These are phyloP conservation scores for Phasia obesa DNA, from an alignment of 2,888 invertebrate species.

Conservation along the genomic window DNA sequence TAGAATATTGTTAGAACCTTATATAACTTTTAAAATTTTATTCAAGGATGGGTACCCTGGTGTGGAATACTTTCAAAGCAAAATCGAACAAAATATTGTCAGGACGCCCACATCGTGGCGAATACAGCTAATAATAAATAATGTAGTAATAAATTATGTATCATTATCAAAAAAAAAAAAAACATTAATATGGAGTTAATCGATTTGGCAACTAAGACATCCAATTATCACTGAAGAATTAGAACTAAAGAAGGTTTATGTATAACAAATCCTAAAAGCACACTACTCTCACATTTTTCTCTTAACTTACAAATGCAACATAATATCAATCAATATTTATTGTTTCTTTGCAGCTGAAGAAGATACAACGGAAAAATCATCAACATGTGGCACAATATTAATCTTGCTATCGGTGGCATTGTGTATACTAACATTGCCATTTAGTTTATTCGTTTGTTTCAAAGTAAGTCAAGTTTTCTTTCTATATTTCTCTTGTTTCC, in stretches of 20 bases:
- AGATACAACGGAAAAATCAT: slow-evolving; percentile 85
- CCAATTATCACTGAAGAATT: too few species aligned
- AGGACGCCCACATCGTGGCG: too few species aligned
- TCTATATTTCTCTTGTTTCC: neutral
- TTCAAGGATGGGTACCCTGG: too few species aligned
- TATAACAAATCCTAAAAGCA: slow-evolving; percentile 15
- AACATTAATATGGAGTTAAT: too few species aligned
- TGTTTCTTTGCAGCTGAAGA: slow-evolving; percentile 83
- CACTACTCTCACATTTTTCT: slow-evolving; percentile 4
- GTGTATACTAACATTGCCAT: slow-evolving; percentile 93
- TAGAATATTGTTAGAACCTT: too few species aligned
- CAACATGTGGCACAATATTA: slow-evolving; percentile 92
- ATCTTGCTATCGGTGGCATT: slow-evolving; percentile 92
- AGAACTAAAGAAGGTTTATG: slow-evolving; percentile 16
- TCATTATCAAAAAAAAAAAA: too few species aligned
- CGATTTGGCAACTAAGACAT: too few species aligned
- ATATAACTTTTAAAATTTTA: too few species aligned
- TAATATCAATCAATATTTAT: slow-evolving; percentile 44
- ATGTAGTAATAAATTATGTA: too few species aligned
- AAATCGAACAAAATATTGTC: too few species aligned
- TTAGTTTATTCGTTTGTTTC: slow-evolving; percentile 95
- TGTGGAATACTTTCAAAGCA: too few species aligned
- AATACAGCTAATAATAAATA: too few species aligned
- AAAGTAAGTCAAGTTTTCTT: slow-evolving; percentile 86
- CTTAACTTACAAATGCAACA: neutral